These are phyloP conservation scores for Carlito syrichta DNA, from an alignment of 2,113 vertebrate genomes.

Conservation along the genomic window DNA sequence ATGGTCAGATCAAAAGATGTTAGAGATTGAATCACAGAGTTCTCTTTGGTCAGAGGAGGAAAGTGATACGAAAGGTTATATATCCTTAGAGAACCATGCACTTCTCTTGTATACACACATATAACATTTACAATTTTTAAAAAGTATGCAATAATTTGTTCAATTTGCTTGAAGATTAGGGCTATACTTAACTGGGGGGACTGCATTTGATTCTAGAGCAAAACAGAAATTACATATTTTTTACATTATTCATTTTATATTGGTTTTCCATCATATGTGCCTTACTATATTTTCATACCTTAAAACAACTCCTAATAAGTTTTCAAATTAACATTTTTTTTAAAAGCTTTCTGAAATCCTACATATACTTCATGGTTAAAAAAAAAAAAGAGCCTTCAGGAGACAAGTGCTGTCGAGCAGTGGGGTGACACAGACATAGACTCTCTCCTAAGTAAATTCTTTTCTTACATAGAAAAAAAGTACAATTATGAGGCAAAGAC, in stretches of 20 bases:
- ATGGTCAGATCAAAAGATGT: background rate
- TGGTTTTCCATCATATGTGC: background rate
- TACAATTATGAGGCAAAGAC: background rate
- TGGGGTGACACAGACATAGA: background rate
- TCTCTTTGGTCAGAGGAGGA: background rate
- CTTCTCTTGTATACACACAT: background rate
- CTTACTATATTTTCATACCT: background rate
- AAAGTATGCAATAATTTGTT: background rate
- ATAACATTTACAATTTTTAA: background rate
- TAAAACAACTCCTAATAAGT: background rate
- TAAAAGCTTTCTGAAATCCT: background rate
- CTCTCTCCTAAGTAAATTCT: background rate
- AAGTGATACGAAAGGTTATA: background rate
- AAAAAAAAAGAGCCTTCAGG: background rate
- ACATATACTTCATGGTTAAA: background rate
- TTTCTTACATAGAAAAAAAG: background rate
- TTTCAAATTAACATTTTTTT: conserved; percentile 7
- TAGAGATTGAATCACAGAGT: background rate
- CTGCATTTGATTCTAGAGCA: background rate
- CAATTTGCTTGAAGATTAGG: background rate
- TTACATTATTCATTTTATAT: background rate
- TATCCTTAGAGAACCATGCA: background rate
- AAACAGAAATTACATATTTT: background rate
- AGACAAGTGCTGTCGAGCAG: background rate
- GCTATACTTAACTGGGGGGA: background rate